Evolutionary conservation across 2,113 vertebrate species (phyloP).

Genomic region (Forbesichthys papilliferus): DNA sequence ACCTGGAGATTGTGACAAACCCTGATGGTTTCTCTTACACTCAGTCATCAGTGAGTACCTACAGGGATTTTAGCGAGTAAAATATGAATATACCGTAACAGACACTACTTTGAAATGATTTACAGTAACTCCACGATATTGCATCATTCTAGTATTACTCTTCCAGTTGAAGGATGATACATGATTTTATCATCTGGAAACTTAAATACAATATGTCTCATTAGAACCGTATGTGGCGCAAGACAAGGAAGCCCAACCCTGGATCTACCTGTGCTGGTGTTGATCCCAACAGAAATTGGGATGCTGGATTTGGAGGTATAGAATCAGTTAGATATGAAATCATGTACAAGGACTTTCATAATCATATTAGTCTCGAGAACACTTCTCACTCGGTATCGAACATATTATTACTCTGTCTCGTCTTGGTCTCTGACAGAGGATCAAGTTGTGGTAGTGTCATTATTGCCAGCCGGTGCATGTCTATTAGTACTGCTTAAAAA

Average conservation of each 20-base stretch:
- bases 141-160: no score
- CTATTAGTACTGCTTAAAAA: no score
- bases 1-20: slow-evolving; percentile 86
- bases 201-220: not conserved
- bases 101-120: not conserved
- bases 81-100: not conserved
- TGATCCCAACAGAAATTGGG: slow-evolving; percentile 92
- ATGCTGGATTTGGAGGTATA: slow-evolving; percentile 86
- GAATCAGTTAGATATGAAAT: not conserved
- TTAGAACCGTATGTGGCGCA: slow-evolving; percentile 91
- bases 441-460: no score
- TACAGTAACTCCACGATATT: not conserved
- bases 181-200: not conserved
- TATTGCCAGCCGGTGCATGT: no score
- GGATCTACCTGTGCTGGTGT: slow-evolving; percentile 80
- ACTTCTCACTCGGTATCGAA: no score
- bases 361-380: no score
- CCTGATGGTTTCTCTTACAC: slow-evolving; percentile 87
- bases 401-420: no score
- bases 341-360: not conserved
- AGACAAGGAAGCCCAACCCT: slow-evolving; percentile 81
- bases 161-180: no score
- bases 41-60: slow-evolving; percentile 77
- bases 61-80: not conserved
- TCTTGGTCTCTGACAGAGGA: no score